Evolutionary conservation across 1,140 invertebrate species (phyloP), one percentile per base, ranked within the genome.

Genomic region (Cylas formicarius): DNA sequence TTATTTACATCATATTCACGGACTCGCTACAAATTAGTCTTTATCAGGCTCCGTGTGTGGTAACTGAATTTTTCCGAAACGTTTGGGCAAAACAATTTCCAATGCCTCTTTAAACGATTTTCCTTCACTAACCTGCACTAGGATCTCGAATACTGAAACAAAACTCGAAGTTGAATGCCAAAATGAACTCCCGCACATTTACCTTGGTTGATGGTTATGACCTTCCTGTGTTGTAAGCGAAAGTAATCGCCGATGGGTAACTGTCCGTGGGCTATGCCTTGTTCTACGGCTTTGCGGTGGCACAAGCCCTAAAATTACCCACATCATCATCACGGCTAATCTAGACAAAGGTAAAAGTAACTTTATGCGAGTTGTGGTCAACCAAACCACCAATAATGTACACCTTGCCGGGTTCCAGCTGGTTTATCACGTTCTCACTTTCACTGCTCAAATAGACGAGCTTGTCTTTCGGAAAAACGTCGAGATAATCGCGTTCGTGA

Each of bases 341-440:
- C n/a, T n/a, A n/a, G n/a, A 27, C 11, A 40, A 26, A 43, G 14
- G 9, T 0, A 24, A 11, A 24, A 50, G 35, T 46, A 66, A 89
- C 87, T 74, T 97, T 97, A 55, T 95, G 82, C 52, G 81, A 74
- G 72, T 98, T 98, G 64, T 98, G 95, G 72, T 99, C 96, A 1
- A 99, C 91, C 11, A 99, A 69, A 34, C 94, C 96, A 28, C 96
- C 95, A 68, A 98, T 98, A 26, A 98, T 79, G 61, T 97, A 97
- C 27, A 84, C 77, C 65, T 83, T 85, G 44, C 81, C 73, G 10
- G 84, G 74, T 51, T 90, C 79, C 46, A 97, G 70, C 33, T 71
- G 67, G 37, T 80, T 74, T 39, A 98, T 75, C 2, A 91, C 67
- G 73, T 92, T 93, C 35, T 90, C 80, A 3, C 94, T 97, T 64